Conservation (phyloP, 2,797 vertebrate genomes). For the Lindbergichthys nudifrons region DNA sequence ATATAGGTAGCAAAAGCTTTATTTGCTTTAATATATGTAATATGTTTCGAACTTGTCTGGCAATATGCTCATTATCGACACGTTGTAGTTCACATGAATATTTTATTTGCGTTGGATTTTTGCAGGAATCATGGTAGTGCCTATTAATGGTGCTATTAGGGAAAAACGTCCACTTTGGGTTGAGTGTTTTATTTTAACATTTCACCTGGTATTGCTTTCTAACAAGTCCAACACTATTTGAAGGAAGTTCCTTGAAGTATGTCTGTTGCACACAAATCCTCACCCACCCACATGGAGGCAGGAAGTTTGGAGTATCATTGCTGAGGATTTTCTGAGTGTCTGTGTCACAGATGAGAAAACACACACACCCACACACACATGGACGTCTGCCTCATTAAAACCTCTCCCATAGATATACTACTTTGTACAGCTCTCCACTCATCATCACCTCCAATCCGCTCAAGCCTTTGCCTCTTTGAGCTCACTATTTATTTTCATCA, state of each 20-base stretch:
- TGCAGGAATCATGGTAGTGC: not conserved
- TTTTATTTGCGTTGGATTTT: not conserved
- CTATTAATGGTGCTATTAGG: not conserved
- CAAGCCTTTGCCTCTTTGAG: slow-evolving; percentile 87
- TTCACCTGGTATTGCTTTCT: not conserved
- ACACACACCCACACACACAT: slow-evolving; percentile 57
- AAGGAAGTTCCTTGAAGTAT: not conserved
- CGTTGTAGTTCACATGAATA: not conserved
- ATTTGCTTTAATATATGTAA: not conserved
- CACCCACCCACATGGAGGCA: slow-evolving; percentile 54
- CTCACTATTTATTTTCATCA: slow-evolving; percentile 95
- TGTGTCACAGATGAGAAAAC: slow-evolving; percentile 74
- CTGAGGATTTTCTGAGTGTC: slow-evolving; percentile 70
- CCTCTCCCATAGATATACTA: slow-evolving; percentile 91
- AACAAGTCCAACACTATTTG: not conserved
- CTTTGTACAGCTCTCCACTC: slow-evolving; percentile 94
- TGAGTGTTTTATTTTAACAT: not conserved
- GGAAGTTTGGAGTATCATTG: slow-evolving; percentile 68
- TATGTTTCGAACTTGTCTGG: not conserved
- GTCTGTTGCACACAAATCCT: slow-evolving; percentile 32
- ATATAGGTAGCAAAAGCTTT: not conserved
- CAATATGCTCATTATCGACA: not conserved
- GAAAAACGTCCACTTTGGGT: not conserved
- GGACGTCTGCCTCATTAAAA: slow-evolving; percentile 93
- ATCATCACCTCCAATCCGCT: slow-evolving; percentile 82